phyloP scores from a whole-genome alignment of 2,797 vertebrate genomes.

The Syngnathus rostellatus region DNA sequence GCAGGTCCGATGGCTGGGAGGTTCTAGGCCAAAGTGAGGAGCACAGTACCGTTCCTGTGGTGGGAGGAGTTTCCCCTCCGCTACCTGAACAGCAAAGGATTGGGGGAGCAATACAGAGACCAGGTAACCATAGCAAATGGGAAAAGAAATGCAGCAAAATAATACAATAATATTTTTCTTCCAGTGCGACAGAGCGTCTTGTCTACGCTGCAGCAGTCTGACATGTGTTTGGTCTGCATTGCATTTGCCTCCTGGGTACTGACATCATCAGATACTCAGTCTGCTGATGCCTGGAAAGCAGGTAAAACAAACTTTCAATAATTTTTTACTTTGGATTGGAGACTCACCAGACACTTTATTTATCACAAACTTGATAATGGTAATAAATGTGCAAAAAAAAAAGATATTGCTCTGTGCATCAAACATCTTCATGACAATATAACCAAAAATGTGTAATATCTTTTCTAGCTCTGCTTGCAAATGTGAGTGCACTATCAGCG shows the following conservation, averaged over 20 bases:
- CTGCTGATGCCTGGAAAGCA: conserved; percentile 90
- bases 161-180: conserved; percentile 11
- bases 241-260: conserved; percentile 93
- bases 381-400: not conserved
- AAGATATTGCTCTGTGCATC: not conserved
- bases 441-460: conserved; percentile 13
- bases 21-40: not conserved
- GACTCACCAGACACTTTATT: not conserved
- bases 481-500: conserved; percentile 87
- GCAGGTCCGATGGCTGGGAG: conserved; percentile 26
- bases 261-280: conserved; percentile 78
- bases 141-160: not conserved
- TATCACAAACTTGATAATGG: no score
- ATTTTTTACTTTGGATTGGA: not conserved
- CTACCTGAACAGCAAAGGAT: conserved; percentile 28
- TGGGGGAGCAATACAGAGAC: conserved; percentile 21
- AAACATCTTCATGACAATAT: not conserved
- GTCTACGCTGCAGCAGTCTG: conserved; percentile 72
- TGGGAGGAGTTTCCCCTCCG: conserved; percentile 13
- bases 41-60: not conserved
- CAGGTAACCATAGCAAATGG: conserved; percentile 30
- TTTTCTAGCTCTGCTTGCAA: conserved; percentile 84
- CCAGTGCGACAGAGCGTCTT: conserved; percentile 57
- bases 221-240: conserved; percentile 91
- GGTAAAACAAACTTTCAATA: conserved; percentile 54